phyloP scores from a whole-genome alignment of 2,888 invertebrate genomes.

The Lucinisca nassula region DNA sequence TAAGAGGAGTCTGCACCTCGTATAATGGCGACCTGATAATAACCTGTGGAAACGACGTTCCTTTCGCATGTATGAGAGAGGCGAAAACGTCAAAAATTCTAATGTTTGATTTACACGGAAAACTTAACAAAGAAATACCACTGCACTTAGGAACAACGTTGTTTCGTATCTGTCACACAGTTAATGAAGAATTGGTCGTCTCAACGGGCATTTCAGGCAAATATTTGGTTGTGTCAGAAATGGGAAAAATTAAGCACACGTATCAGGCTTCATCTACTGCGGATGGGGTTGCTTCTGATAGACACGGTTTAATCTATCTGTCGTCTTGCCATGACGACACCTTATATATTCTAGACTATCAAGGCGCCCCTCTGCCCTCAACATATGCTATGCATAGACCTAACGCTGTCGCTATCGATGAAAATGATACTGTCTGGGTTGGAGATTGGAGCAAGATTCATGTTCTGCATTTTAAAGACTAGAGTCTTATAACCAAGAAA shows the following conservation, averaged over 20 bases:
- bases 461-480: constrained; percentile 55
- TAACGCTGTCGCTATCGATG: constrained; percentile 62
- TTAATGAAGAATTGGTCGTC: constrained; percentile 59
- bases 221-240: constrained; percentile 55
- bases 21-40: constrained; percentile 46
- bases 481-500: too few relatives aligned
- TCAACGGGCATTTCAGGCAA: constrained; percentile 59
- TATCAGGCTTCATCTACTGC: constrained; percentile 56
- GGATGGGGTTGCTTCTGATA: constrained; percentile 63
- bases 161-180: constrained; percentile 60
- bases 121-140: constrained; percentile 39
- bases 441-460: constrained; percentile 67
- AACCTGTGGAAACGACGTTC: constrained; percentile 65
- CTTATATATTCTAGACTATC: constrained; percentile 53
- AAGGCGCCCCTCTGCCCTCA: constrained; percentile 57
- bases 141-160: constrained; percentile 52
- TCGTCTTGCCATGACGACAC: constrained; percentile 62
- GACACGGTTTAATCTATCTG: constrained; percentile 64
- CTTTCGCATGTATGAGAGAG: constrained; percentile 60
- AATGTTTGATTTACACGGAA: constrained; percentile 42
- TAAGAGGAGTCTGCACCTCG: constrained; percentile 55
- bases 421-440: constrained; percentile 61
- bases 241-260: constrained; percentile 51
- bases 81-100: constrained; percentile 45
- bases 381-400: constrained; percentile 68